A percentile compares a stretch with the other conserved stretches of the same genome.
Evolutionary conservation across 2,888 invertebrate species (phyloP).

Genomic region (Drosophila ezoana): DNA sequence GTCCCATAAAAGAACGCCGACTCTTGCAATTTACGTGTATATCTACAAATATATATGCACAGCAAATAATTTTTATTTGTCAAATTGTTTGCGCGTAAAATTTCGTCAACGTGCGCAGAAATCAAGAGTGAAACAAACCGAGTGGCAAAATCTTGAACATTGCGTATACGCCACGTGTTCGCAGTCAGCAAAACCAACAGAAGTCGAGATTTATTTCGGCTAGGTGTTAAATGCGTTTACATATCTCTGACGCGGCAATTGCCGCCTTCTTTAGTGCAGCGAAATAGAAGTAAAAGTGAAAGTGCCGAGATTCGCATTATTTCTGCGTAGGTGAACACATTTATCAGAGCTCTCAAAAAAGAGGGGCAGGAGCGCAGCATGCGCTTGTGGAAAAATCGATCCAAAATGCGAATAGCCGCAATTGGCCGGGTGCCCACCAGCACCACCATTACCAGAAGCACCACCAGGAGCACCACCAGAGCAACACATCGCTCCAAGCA

Average conservation of each 20-base stretch:
- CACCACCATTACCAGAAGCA: constrained; percentile 2
- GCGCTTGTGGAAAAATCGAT: constrained; percentile 73
- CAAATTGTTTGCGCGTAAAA: constrained; percentile 47
- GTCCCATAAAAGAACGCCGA: constrained; percentile 44
- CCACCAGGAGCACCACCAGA: background rate
- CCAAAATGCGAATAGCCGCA: constrained; percentile 70
- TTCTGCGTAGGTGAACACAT: constrained; percentile 78
- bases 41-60: constrained; percentile 16
- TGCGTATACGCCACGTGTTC: constrained; percentile 63
- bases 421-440: constrained; percentile 44
- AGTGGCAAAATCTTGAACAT: constrained; percentile 10
- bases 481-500: constrained; percentile 35
- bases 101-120: constrained; percentile 52
- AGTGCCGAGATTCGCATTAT: constrained; percentile 72
- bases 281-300: constrained; percentile 65
- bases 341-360: constrained; percentile 32
- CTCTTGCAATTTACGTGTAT: constrained; percentile 14
- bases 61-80: constrained; percentile 47
- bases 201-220: constrained; percentile 4
- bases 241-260: constrained; percentile 49
- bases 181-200: constrained; percentile 35
- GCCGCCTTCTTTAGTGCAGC: constrained; percentile 42
- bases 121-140: constrained; percentile 29
- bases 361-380: constrained; percentile 46
- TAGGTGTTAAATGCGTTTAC: constrained; percentile 70